phyloP scores from a whole-genome alignment of 2,113 vertebrate species.

The Thalassoma bifasciatum region DNA sequence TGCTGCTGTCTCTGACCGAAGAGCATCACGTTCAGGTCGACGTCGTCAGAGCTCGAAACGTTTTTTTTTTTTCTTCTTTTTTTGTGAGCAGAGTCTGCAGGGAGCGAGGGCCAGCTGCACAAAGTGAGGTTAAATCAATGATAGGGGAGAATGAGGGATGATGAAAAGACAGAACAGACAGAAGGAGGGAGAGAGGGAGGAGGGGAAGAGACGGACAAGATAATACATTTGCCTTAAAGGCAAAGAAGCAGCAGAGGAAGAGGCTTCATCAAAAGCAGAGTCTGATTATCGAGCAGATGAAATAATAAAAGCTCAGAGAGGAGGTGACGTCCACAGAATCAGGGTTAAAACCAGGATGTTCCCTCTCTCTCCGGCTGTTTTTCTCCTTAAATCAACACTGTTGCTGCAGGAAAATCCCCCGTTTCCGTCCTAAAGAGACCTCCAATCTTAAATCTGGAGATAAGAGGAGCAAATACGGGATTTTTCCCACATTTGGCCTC shows the following conservation, averaged over 20 bases:
- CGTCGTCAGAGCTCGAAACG: slow-evolving; percentile 12
- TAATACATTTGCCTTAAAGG: slow-evolving; percentile 52
- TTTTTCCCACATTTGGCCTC: background rate
- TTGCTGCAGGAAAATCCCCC: no score
- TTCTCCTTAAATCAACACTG: no score
- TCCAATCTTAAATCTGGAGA: background rate
- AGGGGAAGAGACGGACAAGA: slow-evolving; percentile 31
- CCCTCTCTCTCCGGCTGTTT: no score
- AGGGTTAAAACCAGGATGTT: no score
- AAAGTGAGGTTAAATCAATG: slow-evolving; percentile 68
- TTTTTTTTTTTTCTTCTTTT: no score
- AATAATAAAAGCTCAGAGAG: slow-evolving; percentile 49
- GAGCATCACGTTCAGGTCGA: slow-evolving; percentile 3
- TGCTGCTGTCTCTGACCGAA: slow-evolving; percentile 50
- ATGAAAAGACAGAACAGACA: slow-evolving; percentile 41
- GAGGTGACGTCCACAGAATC: slow-evolving; percentile 28
- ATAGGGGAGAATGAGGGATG: slow-evolving; percentile 54
- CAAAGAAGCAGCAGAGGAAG: slow-evolving; percentile 26
- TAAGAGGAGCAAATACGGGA: background rate
- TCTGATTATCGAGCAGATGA: slow-evolving; percentile 53
- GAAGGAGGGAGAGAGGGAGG: slow-evolving; percentile 38
- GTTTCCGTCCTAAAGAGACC: background rate
- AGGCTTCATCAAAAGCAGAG: slow-evolving; percentile 60
- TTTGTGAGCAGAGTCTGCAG: slow-evolving; percentile 12
- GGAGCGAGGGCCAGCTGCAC: slow-evolving; percentile 44